Percentiles rank a stretch among this genome's conserved stretches.
Conservation (phyloP, 2,113 vertebrate genomes). For the Passer domesticus region DNA sequence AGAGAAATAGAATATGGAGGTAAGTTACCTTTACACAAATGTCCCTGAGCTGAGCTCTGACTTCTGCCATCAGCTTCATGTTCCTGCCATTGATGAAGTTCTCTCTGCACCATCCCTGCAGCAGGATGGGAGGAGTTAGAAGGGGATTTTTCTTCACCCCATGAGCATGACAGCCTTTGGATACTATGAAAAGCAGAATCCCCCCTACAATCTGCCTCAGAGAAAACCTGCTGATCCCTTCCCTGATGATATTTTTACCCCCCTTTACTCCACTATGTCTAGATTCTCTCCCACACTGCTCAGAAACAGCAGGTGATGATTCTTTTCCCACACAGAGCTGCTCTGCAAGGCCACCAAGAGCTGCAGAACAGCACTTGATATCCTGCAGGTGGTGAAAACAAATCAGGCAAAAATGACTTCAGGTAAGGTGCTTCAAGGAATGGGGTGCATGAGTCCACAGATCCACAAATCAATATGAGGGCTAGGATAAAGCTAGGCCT, state of each 20-base stretch:
- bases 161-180: not conserved
- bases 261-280: not conserved
- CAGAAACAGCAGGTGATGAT: not conserved
- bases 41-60: conserved; percentile 90
- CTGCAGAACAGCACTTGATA: not conserved
- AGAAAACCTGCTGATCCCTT: not conserved
- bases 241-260: not conserved
- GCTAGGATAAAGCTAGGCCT: not conserved
- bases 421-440: not conserved
- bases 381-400: not conserved
- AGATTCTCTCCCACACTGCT: not conserved
- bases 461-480: not conserved
- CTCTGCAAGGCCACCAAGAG: not conserved
- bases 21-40: conserved; percentile 92
- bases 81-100: conserved; percentile 95
- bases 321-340: not conserved
- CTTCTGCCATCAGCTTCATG: conserved; percentile 88
- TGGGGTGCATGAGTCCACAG: not conserved
- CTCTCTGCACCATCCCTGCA: conserved; percentile 94
- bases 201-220: not conserved
- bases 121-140: not conserved
- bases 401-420: not conserved
- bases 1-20: not conserved
- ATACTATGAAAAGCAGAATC: not conserved
- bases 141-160: not conserved